Conservation (phyloP, 2,888 invertebrate species). For the Phyllotreta cruciferae region DNA sequence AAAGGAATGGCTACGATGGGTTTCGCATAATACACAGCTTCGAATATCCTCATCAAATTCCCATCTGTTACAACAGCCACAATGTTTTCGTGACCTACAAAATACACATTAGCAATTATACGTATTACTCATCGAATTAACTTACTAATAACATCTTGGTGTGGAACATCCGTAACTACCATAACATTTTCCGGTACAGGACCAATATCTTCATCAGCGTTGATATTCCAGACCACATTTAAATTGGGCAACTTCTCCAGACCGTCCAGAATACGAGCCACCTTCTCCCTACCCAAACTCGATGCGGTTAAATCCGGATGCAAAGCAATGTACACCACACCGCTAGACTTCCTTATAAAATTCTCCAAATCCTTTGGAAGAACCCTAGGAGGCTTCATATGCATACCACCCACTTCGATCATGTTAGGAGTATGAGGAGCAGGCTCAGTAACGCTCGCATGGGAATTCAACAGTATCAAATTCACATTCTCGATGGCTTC, state of each 20-base stretch:
- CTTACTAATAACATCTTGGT: constrained; percentile 48
- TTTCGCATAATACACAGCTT: constrained; percentile 62
- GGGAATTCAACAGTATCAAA: constrained; percentile 54
- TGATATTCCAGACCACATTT: constrained; percentile 49
- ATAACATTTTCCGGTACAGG: constrained; percentile 56
- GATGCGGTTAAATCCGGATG: constrained; percentile 66
- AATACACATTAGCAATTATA: too few relatives aligned
- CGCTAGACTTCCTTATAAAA: constrained; percentile 62
- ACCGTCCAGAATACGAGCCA: constrained; percentile 64
- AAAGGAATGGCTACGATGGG: constrained; percentile 64
- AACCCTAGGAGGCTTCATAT: constrained; percentile 49
- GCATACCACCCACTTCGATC: constrained; percentile 67
- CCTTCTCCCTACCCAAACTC: constrained; percentile 63
- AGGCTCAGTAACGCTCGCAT: constrained; percentile 62
- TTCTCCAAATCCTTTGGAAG: constrained; percentile 60
- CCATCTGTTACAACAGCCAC: constrained; percentile 67
- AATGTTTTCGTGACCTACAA: constrained; percentile 63
- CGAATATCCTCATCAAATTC: constrained; percentile 66
- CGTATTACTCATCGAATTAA: background rate
- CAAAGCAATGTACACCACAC: constrained; percentile 66
- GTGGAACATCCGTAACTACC: constrained; percentile 48
- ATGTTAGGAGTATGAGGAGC: constrained; percentile 64
- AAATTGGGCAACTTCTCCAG: constrained; percentile 65
- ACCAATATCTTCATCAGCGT: constrained; percentile 5
- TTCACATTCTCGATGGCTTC: constrained; percentile 47